Conservation (phyloP, 2,888 invertebrate genomes). For the Mimas tiliae region DNA sequence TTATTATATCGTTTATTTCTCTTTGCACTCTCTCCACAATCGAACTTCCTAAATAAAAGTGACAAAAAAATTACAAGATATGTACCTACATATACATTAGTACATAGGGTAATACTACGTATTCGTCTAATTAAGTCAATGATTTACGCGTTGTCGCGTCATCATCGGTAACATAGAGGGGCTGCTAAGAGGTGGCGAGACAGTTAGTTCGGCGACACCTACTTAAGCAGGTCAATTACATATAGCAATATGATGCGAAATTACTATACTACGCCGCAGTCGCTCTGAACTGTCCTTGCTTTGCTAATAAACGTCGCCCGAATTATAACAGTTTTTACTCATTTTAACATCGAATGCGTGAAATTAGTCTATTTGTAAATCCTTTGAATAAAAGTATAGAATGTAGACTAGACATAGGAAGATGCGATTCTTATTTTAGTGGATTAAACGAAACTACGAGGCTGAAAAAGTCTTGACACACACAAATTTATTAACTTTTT, state of each 20-base stretch:
- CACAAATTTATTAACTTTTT: neutral
- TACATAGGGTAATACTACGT: conserved; percentile 14
- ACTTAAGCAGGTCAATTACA: conserved; percentile 60
- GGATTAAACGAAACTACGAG: too few species aligned
- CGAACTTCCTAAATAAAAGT: neutral
- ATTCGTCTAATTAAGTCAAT: conserved; percentile 45
- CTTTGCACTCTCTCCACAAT: neutral
- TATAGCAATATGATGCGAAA: conserved; percentile 54
- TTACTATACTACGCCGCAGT: conserved; percentile 10
- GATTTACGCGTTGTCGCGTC: conserved; percentile 45
- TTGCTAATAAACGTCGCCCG: conserved; percentile 18
- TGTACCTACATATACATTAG: conserved; percentile 25
- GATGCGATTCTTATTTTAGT: too few species aligned
- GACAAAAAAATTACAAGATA: conserved; percentile 14
- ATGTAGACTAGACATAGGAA: too few species aligned
- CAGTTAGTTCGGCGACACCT: conserved; percentile 50
- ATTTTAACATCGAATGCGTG: neutral
- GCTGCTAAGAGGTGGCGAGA: conserved; percentile 46
- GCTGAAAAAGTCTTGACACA: too few species aligned
- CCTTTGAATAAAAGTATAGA: neutral
- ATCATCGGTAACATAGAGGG: conserved; percentile 37
- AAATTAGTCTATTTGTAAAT: neutral
- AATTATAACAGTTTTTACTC: conserved; percentile 2
- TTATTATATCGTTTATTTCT: too few species aligned
- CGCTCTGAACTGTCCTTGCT: conserved; percentile 24